Evolutionary conservation across 2,888 invertebrate species (phyloP), one percentile per base, ranked within the genome.

Genomic region (Bembecia ichneumoniformis): DNA sequence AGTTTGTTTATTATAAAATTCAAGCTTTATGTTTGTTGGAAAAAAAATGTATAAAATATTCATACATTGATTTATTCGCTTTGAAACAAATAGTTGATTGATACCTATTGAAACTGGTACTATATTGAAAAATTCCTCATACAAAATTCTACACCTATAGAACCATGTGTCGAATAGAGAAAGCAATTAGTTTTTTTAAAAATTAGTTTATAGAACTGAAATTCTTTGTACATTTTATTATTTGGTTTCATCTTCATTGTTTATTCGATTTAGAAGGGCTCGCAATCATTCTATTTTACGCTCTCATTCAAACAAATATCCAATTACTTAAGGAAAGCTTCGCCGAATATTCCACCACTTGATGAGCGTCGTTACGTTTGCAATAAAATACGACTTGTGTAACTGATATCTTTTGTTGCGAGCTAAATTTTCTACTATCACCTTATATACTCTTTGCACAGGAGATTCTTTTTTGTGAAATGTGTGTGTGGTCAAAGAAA

Each of bases 301-400:
- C 47, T 67, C 64, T 58, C 68, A 73, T 72, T 66, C 63, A 64
- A 68, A 66, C 60, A 71, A 72, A 74, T 73, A 74, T 74, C 74
- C 81, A 81, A 80, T 81, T 77, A 82, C 80, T 81, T 80, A 76
- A 55, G 64, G 63, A 62, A 69, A 68, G 62, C 60, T 62, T 52
- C 48, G 54, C 54, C 54, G 57, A 59, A 64, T 60, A 66, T 60
- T 63, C 64, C 58, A 61, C 60, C 55, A 51, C 58, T 60, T 58
- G 63, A 68, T 59, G 58, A 63, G 58, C 58, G 55, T 67, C 59
- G 58, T 67, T 66, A 64, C 52, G 57, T 58, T 54, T 58, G 66
- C 59, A 66, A 69, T 67, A 64, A 66, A 65, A 64, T 60, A 57
- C 58, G 56, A 47, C 50, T 51, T 49, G 52, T 50, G 54, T 49